These are phyloP conservation scores for Crocidura indochinensis DNA, from an alignment of 2,797 vertebrate genomes.

Conservation along the genomic window DNA sequence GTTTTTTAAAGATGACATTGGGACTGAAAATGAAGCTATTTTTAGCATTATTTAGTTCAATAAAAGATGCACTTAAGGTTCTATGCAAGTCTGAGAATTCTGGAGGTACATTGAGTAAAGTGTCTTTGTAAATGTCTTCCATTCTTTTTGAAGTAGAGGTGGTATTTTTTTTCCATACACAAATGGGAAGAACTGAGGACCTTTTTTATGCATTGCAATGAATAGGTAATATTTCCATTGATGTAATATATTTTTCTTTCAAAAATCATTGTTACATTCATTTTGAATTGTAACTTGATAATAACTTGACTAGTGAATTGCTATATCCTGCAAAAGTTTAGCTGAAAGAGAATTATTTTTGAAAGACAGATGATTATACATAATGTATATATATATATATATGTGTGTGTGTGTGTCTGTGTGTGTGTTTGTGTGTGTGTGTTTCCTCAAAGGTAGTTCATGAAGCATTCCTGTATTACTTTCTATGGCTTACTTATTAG, in stretches of 20 bases:
- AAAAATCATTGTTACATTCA: neutral
- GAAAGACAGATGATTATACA: neutral
- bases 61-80: neutral
- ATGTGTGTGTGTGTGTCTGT: too few relatives aligned
- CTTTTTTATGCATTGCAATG: neutral
- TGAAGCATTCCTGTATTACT: constrained; percentile 46
- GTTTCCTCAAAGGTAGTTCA: neutral
- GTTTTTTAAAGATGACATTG: constrained; percentile 2
- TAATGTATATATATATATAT: neutral
- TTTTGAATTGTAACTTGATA: neutral
- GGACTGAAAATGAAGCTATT: neutral
- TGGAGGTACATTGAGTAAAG: neutral
- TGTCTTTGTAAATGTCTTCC: constrained; percentile 15
- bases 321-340: neutral
- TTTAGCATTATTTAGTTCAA: constrained; percentile 43
- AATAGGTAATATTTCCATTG: neutral
- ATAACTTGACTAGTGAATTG: neutral
- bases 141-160: neutral
- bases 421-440: too few relatives aligned
- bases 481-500: neutral
- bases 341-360: neutral
- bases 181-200: neutral
- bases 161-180: constrained; percentile 28
- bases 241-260: constrained; percentile 6
- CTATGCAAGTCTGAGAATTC: constrained; percentile 21